Evolutionary conservation across 23 tunicate species (phyloP).

Genomic region (Styela clava): DNA sequence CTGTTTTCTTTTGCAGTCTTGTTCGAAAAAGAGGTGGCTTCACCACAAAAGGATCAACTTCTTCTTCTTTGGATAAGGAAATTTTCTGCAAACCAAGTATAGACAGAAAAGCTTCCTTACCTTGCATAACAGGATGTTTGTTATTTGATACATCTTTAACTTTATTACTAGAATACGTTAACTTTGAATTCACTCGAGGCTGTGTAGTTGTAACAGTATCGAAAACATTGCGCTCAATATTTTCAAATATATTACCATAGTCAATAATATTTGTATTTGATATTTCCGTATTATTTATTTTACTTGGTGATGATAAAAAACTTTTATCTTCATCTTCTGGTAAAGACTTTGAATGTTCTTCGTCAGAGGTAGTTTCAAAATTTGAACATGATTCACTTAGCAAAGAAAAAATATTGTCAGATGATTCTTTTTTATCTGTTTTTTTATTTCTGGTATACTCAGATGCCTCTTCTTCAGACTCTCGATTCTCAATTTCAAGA

Average conservation of each 20-base stretch:
- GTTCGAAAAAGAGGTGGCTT: background rate
- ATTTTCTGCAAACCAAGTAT: background rate
- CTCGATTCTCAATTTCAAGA: no score
- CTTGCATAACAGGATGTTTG: background rate
- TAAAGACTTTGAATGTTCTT: background rate
- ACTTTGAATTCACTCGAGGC: background rate
- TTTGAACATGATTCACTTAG: background rate
- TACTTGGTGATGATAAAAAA: background rate
- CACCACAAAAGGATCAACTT: background rate
- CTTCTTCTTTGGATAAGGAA: background rate
- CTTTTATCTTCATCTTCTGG: background rate
- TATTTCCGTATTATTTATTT: background rate
- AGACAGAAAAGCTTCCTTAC: background rate
- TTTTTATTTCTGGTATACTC: no score
- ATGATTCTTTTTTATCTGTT: no score
- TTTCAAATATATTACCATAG: background rate
- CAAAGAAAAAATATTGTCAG: background rate
- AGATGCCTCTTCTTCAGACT: no score
- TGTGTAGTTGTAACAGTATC: background rate
- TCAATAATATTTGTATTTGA: background rate
- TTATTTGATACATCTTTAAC: no score
- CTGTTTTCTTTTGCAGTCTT: background rate
- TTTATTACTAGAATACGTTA: background rate
- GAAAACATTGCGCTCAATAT: background rate
- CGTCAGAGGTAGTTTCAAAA: background rate